These are phyloP conservation scores for Lutraria rhynchaena DNA, from an alignment of 1,140 invertebrate genomes.

Conservation along the genomic window DNA sequence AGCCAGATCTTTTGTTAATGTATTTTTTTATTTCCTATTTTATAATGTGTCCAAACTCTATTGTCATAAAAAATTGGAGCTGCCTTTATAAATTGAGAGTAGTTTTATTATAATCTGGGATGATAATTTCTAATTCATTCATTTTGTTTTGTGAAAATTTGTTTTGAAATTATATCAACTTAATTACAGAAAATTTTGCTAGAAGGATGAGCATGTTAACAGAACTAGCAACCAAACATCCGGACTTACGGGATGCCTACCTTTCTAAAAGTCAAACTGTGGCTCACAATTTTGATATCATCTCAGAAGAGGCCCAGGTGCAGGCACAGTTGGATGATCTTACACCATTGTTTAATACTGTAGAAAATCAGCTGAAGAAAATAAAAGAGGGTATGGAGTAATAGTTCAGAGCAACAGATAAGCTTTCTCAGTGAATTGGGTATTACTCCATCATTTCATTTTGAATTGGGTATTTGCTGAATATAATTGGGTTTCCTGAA, in stretches of 20 bases:
- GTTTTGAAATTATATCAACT: background rate
- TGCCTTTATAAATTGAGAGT: background rate
- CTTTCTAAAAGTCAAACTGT: constrained; percentile 66
- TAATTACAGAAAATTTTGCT: constrained; percentile 52
- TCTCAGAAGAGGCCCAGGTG: constrained; percentile 68
- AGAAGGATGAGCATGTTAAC: constrained; percentile 33
- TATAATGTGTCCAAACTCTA: no score
- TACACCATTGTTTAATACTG: constrained; percentile 73
- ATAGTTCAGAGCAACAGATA: no score
- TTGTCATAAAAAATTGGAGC: background rate
- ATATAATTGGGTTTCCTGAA: no score
- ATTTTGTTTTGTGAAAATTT: no score
- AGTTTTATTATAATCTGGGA: no score
- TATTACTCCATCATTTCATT: no score
- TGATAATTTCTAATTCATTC: no score
- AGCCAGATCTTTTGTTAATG: no score
- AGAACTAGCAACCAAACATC: constrained; percentile 71
- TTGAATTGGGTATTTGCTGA: no score
- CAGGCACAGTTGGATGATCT: constrained; percentile 71
- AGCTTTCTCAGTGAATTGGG: no score
- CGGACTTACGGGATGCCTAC: constrained; percentile 74
- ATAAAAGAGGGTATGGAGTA: constrained; percentile 68
- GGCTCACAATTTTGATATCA: constrained; percentile 56
- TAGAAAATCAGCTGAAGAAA: constrained; percentile 72
- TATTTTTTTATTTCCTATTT: no score